Evolutionary conservation across 2,888 invertebrate genomes (phyloP).

Genomic region (Hypena proboscidalis): DNA sequence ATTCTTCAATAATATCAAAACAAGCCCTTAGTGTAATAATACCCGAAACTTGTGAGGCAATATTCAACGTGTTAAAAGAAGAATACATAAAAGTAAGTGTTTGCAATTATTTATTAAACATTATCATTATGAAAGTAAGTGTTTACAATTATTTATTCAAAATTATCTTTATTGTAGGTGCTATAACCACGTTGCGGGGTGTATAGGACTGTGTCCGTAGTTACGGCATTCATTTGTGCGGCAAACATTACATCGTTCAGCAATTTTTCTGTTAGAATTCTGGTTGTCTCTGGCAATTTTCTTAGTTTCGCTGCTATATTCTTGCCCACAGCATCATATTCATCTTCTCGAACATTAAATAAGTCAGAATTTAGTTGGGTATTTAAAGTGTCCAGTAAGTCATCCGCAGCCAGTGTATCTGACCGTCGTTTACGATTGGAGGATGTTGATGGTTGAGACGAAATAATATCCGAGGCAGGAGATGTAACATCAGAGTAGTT

Average conservation of each 20-base stretch:
- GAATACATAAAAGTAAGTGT: background rate
- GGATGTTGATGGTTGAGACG: background rate
- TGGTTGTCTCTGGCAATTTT: background rate
- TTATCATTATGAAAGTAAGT: slow-evolving; percentile 4
- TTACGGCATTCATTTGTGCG: background rate
- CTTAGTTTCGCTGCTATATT: background rate
- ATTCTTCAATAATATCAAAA: slow-evolving; percentile 11
- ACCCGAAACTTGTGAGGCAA: slow-evolving; percentile 17
- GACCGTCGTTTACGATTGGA: background rate
- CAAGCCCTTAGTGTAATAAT: slow-evolving; percentile 13
- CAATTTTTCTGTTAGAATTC: background rate
- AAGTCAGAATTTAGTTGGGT: background rate
- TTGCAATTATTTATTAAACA: slow-evolving; percentile 9
- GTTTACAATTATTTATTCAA: background rate
- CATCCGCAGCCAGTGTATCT: background rate
- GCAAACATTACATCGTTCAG: background rate
- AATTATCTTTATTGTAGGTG: background rate
- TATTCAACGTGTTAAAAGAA: slow-evolving; percentile 8
- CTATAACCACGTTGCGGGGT: background rate
- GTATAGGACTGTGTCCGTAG: background rate
- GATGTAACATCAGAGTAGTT: background rate
- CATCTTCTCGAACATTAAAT: background rate
- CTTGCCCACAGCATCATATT: slow-evolving; percentile 1
- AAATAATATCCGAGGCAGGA: background rate
- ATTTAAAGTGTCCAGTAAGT: background rate